Evolutionary conservation across 2,888 invertebrate species (phyloP), one percentile per base, ranked within the genome.

Genomic region (Tiliacea aurago): DNA sequence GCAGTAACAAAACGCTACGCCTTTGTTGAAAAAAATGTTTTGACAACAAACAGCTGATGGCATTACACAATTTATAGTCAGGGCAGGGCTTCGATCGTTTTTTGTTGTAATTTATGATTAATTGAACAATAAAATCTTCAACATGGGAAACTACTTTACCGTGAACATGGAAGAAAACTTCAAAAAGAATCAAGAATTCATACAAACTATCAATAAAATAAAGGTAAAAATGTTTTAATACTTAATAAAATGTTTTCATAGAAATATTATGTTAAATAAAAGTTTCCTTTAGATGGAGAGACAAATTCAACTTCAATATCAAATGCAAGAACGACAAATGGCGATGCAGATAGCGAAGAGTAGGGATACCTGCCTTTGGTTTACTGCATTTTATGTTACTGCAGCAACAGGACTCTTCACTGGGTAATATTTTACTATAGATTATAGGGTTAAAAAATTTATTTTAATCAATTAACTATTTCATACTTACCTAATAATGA

Each of bases 231-330:
- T 47, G 11, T 70, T 47, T 4, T 23, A 11, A 28, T 2, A 33
- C 1, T 9, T 28, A 71, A 64, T 49, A 28, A 43, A 18, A 41
- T 74, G 45, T 67, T 69, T 69, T 49, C 37, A 51, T 55, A n/a
- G 15, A 56, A 20, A 43, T 33, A 65, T 47, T 33, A 65, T 47
- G 56, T 43, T n/a, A 53, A 56, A 15, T 37, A 10, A 51, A n/a
- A 20, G 15, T 59, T 59, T 70, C 20, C 84, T 89, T 70, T 73
- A 97, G 98, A 97, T 98, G 96, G 98, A 98, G 90, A 96, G 98
- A 76, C 98, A 98, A 95, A 97, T 98, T 83, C 98, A 98, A 90
- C 97, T 98, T 96, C 98, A 97, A 91, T 97, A 98, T 92, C 98
- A 98, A 93, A 97, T 98, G 95, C 97, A 98, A 89, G 98, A 98